Conservation (phyloP, 2,888 invertebrate genomes). For the Prosapia bicincta region DNA sequence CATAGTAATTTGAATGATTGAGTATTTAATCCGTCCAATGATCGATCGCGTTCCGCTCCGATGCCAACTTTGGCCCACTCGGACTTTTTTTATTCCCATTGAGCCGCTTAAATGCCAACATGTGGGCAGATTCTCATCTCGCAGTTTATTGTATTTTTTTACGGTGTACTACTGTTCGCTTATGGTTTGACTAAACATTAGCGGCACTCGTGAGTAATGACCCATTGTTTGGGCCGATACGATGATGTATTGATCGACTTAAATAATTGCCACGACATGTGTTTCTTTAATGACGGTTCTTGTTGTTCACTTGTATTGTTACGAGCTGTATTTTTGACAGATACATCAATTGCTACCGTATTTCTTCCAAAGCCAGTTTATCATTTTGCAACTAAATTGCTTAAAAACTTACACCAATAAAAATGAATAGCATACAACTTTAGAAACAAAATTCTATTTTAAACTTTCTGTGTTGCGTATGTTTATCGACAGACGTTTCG, state of each 20-base stretch:
- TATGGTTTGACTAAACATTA: not conserved
- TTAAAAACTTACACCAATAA: no score
- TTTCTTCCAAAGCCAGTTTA: no score
- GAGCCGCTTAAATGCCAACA: not conserved
- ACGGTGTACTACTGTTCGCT: not conserved
- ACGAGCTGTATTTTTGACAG: not conserved
- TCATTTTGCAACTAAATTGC: no score
- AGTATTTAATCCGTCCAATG: not conserved
- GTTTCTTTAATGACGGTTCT: not conserved
- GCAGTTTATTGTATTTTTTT: not conserved
- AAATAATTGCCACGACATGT: not conserved
- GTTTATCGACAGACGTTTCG: no score
- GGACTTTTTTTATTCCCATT: not conserved
- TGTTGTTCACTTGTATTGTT: not conserved
- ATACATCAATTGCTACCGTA: not conserved
- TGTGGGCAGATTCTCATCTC: constrained; percentile 2
- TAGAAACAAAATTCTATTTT: no score
- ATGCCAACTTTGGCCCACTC: constrained; percentile 2
- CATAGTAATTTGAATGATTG: not conserved
- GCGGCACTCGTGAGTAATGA: not conserved
- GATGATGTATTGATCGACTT: not conserved
- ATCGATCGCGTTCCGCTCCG: not conserved
- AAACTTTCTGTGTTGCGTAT: no score
- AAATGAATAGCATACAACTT: no score
- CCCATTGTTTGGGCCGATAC: not conserved